Evolutionary conservation across 1,140 invertebrate genomes (phyloP), one percentile per base, ranked within the genome.

Genomic region (Nymphalis io): DNA sequence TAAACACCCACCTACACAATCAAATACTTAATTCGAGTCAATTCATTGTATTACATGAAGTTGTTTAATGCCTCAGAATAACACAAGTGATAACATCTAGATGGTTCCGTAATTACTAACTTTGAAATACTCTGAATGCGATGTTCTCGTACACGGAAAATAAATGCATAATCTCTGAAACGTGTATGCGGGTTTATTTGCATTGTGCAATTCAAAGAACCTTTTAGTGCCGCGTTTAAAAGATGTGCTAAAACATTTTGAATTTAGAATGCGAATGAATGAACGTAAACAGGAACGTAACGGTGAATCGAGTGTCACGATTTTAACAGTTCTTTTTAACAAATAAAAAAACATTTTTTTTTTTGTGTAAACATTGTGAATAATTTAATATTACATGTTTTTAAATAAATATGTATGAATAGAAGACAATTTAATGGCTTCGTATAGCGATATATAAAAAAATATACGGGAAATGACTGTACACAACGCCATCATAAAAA

Each of bases 181-280:
- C 57, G 64, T 39, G 39, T 23, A 58, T 67, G 65, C 65, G 66
- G 58, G 23, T 20, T 40, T 48, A 63, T 68, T 68, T 68, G 58
- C 59, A 68, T 68, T 68, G 66, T 68, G 66, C 46, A 61, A 68
- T 68, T 68, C 66, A 58, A 61, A 53, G 66, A 68, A 68, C 48
- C 58, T 51, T 51, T 68, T 48, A 38, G 42, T 48, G 44, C 8
- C 51, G 51, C 20, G 13, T 55, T 63, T 63, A 23, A 53, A 62
- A 62, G 60, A 16, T 27, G 44, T 33, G 61, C 48, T 53, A 63
- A 63, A 33, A 39, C 46, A 53, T 6, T 63, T 63, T 39, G 61
- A 48, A 53, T 53, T 63, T 53, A 48, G 61, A 53, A 63, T 53
- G 33, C 33, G 51, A 55, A 55, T 27, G 23, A 55, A 55, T 55